Evolutionary conservation across 2,888 invertebrate species (phyloP).

Genomic region (Zaprionus bogoriensis): DNA sequence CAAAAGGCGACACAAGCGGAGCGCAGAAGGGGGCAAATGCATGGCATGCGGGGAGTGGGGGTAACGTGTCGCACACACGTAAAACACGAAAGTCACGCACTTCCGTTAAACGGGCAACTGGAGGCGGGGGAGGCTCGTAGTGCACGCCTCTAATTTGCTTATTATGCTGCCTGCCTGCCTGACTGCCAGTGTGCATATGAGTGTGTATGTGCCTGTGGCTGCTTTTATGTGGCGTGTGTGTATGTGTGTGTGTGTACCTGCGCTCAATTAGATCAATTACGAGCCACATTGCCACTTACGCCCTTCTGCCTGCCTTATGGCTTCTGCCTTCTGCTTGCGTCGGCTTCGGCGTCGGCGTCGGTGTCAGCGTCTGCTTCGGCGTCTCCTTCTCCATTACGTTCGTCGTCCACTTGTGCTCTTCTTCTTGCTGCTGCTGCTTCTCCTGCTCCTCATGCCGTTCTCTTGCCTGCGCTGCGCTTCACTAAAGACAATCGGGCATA

Average conservation of each 20-base stretch:
- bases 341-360: constrained; percentile 11
- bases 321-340: constrained; percentile 13
- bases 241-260: constrained; percentile 50
- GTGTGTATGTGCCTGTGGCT: constrained; percentile 10
- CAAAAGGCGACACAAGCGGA: constrained; percentile 31
- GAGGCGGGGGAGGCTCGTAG: constrained; percentile 6
- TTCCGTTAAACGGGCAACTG: constrained; percentile 48
- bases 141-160: constrained; percentile 23
- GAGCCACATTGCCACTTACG: constrained; percentile 65
- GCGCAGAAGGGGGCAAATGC: neutral
- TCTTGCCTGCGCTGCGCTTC: constrained; percentile 23
- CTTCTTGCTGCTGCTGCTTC: constrained; percentile 14
- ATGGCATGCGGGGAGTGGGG: neutral
- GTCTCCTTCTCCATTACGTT: constrained; percentile 21
- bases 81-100: constrained; percentile 71
- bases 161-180: neutral
- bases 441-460: constrained; percentile 33
- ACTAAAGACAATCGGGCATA: constrained; percentile 31
- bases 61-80: constrained; percentile 55
- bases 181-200: neutral
- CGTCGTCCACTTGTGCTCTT: constrained; percentile 27
- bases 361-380: constrained; percentile 16
- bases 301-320: constrained; percentile 51
- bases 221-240: constrained; percentile 17
- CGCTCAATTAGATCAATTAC: constrained; percentile 73